phyloP scores from a whole-genome alignment of 2,888 invertebrate genomes.

The Orthosia gothica region DNA sequence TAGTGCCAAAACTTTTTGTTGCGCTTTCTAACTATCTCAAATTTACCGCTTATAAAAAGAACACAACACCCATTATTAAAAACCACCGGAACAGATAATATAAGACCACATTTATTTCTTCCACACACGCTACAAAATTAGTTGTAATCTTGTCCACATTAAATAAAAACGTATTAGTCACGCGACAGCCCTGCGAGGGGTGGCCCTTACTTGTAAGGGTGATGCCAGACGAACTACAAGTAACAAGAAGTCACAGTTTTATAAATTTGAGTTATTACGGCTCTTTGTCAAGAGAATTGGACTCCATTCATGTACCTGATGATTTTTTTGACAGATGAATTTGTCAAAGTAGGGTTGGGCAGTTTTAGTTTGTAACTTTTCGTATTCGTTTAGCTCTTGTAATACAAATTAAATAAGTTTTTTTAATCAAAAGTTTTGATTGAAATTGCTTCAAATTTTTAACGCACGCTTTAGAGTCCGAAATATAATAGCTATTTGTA shows the following conservation, averaged over 20 bases:
- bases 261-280: conserved; percentile 60
- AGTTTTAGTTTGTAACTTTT: conserved; percentile 17
- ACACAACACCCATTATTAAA: conserved; percentile 16
- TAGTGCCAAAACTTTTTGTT: neutral
- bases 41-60: neutral
- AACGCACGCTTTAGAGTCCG: no score
- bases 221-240: conserved; percentile 53
- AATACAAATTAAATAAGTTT: neutral
- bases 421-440: neutral
- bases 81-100: conserved; percentile 45
- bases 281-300: conserved; percentile 41
- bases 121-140: conserved; percentile 75
- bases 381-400: neutral
- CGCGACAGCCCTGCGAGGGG: conserved; percentile 80
- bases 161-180: conserved; percentile 80
- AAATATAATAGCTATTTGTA: neutral
- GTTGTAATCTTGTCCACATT: conserved; percentile 72
- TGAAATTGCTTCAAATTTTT: neutral
- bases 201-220: conserved; percentile 58
- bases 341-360: conserved; percentile 9
- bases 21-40: neutral
- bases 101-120: conserved; percentile 61
- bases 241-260: conserved; percentile 56
- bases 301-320: conserved; percentile 49
- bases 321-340: conserved; percentile 40